phyloP scores from a whole-genome alignment of 2,888 invertebrate genomes.

The Nebria brevicollis region DNA sequence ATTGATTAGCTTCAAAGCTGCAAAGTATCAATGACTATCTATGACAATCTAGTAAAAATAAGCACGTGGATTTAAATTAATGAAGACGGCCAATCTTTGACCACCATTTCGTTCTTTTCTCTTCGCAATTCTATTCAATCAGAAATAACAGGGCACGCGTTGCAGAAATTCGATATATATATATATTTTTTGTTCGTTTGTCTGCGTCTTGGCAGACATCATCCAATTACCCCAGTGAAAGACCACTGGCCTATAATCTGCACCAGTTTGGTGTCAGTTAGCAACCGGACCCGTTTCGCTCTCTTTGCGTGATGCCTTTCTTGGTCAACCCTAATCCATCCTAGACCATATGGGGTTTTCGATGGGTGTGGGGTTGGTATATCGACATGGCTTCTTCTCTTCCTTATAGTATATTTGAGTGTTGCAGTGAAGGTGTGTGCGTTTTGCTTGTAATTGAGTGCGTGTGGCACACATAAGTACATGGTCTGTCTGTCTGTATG shows the following conservation, averaged over 20 bases:
- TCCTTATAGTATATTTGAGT: neutral
- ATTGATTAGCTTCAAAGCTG: neutral
- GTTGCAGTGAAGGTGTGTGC: neutral
- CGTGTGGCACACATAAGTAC: neutral
- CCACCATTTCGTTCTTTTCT: neutral
- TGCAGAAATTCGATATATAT: slow-evolving; percentile 39
- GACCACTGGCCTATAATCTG: slow-evolving; percentile 46
- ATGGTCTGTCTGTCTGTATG: neutral
- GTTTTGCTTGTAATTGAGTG: neutral
- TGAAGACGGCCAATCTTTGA: slow-evolving; percentile 3
- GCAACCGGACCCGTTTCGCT: neutral
- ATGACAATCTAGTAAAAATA: neutral
- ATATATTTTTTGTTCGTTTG: slow-evolving; percentile 26
- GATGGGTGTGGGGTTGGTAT: neutral
- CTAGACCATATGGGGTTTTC: neutral
- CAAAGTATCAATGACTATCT: neutral
- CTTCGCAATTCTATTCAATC: slow-evolving; percentile 37
- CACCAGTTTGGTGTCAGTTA: slow-evolving; percentile 42
- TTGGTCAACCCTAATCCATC: slow-evolving; percentile 39
- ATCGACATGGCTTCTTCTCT: slow-evolving; percentile 15
- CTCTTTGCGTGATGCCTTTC: neutral
- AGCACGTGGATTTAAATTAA: neutral
- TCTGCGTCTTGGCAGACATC: slow-evolving; percentile 30
- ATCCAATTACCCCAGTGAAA: slow-evolving; percentile 42
- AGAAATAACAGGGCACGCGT: slow-evolving; percentile 29